Conservation (phyloP, 2,113 vertebrate genomes). For the Piaya cayana region DNA sequence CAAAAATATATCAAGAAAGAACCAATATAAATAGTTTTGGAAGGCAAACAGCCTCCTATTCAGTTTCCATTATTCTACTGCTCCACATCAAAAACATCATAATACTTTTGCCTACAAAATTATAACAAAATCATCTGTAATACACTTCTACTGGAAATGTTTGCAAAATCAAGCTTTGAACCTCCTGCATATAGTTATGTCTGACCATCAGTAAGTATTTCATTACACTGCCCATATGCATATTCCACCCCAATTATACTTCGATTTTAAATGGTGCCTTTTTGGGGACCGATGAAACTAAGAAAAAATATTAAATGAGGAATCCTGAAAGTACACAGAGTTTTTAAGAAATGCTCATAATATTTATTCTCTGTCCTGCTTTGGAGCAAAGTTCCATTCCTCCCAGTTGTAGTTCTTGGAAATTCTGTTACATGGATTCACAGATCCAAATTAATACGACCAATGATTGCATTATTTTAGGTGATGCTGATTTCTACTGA, state of each 20-base stretch:
- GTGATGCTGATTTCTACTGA: neutral
- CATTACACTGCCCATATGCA: neutral
- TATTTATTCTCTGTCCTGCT: neutral
- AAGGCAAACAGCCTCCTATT: neutral
- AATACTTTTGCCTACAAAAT: neutral
- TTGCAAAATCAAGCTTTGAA: neutral
- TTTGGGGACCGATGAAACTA: neutral
- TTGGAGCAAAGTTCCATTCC: neutral
- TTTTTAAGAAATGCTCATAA: neutral
- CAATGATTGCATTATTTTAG: neutral
- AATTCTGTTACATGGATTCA: neutral
- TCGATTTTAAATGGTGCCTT: neutral
- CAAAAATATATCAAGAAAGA: neutral
- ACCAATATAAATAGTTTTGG: neutral
- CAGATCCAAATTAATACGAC: neutral
- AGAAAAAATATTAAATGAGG: neutral
- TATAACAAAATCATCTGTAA: neutral
- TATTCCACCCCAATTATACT: neutral
- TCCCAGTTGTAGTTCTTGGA: neutral
- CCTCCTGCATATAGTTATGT: neutral
- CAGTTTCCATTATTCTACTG: neutral
- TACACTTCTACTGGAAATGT: neutral
- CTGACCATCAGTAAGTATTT: neutral
- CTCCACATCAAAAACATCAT: neutral
- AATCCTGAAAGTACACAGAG: neutral